Conservation (phyloP, 2,113 vertebrate genomes). For the Odocoileus virginianus region DNA sequence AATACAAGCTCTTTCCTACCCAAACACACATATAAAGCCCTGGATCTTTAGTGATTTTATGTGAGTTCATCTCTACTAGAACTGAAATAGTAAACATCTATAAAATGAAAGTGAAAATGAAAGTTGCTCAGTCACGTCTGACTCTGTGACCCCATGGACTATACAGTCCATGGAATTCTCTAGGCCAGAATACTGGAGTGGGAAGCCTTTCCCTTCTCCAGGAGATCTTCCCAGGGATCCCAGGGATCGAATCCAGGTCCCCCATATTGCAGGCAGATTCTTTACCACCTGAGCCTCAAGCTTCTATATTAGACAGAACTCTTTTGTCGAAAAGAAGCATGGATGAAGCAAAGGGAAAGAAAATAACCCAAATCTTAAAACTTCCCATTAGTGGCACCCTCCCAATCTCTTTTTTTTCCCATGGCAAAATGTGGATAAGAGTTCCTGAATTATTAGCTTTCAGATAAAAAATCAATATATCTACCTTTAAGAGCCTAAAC, state of each 20-base stretch:
- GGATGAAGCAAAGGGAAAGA: neutral
- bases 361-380: neutral
- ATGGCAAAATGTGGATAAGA: neutral
- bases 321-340: neutral
- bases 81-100: neutral
- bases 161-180: neutral
- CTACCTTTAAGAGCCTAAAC: neutral
- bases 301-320: neutral
- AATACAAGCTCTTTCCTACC: neutral
- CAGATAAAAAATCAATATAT: neutral
- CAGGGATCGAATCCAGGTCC: neutral
- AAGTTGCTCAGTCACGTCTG: neutral
- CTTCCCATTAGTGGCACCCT: neutral
- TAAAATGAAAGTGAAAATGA: neutral
- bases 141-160: neutral
- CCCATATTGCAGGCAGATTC: neutral
- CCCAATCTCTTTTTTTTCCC: neutral
- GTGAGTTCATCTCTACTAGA: neutral
- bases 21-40: neutral
- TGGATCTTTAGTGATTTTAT: neutral
- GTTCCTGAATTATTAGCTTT: neutral
- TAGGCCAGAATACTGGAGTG: neutral
- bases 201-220: neutral
- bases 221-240: neutral
- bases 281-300: neutral